Evolutionary conservation across 1,140 invertebrate genomes (phyloP), one percentile per base, ranked within the genome.

Genomic region (Trachelipus rathkii): DNA sequence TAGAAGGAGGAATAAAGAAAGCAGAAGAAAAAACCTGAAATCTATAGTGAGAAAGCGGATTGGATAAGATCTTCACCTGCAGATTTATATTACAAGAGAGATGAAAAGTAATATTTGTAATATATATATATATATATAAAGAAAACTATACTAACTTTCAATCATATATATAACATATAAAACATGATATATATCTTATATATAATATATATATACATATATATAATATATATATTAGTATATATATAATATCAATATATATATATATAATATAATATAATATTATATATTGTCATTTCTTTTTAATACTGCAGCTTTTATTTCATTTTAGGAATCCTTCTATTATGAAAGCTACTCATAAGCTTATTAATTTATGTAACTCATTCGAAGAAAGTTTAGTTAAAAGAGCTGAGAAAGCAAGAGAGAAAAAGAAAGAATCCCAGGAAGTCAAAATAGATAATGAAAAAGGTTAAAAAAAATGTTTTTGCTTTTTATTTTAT

Each of bases 1-100:
- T n/a, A n/a, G 46, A 8, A 60, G 19, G 50, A 60, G 11, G 50
- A 13, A 15, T 15, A 13, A 33, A 33, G 50, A 60, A n/a, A n/a
- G n/a, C n/a, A n/a, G 50, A 19, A 8, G 19, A 8, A 60, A 15
- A 19, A 13, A 15, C 8, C 1, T 19, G n/a, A 60, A 60, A 8
- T 60, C 50, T 60, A 60, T 19, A 15, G 11, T 60, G 50, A 60
- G 19, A 60, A 8, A 60, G 50, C 50, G 2, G 11, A 13, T 13
- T 81, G 79, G 79, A 71, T 76, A 11, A 76, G 79, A 33, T 81
- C 79, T 44, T 75, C 79, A 10, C 79, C 79, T 72, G 79, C 79
- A 24, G 79, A 81, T 71, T 75, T 81, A 11, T 78, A 78, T 69
- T 81, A 81, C 71, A 68, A 71, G 44, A 60, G 77, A 24, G 77